Percentiles rank a stretch among this genome's conserved stretches.
Evolutionary conservation across 2,113 vertebrate species (phyloP).

Genomic region (Centrocercus urophasianus): DNA sequence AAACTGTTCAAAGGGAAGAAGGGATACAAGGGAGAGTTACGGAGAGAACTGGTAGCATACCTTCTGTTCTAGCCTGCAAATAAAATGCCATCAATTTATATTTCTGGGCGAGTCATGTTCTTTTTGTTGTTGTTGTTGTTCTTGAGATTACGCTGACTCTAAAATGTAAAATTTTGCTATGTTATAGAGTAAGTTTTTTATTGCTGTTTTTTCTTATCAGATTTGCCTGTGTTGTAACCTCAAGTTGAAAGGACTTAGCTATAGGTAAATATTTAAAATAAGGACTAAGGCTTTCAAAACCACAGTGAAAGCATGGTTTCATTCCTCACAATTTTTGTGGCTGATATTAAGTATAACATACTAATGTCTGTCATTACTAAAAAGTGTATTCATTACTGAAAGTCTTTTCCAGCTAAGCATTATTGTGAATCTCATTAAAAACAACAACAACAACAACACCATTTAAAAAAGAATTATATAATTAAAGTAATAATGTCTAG

Average conservation of each 20-base stretch:
- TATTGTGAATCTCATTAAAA: background rate
- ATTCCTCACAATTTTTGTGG: background rate
- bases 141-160: background rate
- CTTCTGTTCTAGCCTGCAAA: background rate
- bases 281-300: background rate
- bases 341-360: background rate
- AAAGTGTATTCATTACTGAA: background rate
- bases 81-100: background rate
- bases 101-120: background rate
- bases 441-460: background rate
- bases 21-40: background rate
- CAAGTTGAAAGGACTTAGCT: background rate
- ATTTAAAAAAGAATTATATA: background rate
- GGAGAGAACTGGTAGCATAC: background rate
- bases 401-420: background rate
- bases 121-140: no score
- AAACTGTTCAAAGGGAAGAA: background rate
- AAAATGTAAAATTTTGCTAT: background rate
- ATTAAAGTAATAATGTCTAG: background rate
- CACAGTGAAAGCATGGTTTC: background rate
- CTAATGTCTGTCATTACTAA: background rate
- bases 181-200: background rate
- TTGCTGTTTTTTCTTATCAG: no score
- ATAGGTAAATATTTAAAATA: background rate
- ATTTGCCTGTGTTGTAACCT: background rate